Conservation (phyloP, 2,888 invertebrate species). For the Habrosyne pyritoides region DNA sequence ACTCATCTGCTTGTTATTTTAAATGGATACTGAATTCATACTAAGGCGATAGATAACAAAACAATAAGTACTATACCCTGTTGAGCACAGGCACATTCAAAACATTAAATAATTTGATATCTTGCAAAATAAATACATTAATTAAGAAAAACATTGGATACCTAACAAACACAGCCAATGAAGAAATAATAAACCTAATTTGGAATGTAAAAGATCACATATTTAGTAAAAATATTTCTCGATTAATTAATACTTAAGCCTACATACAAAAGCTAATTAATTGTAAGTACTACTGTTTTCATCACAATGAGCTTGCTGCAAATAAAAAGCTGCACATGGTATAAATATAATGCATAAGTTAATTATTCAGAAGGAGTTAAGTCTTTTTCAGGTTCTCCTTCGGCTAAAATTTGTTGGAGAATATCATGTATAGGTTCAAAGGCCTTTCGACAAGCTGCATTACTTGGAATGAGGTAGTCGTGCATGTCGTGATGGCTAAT, state of each 20-base stretch:
- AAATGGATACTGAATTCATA: slow-evolving; percentile 21
- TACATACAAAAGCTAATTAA: slow-evolving; percentile 74
- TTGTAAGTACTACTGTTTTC: slow-evolving; percentile 74
- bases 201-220: slow-evolving; percentile 74
- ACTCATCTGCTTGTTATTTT: slow-evolving; percentile 12
- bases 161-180: slow-evolving; percentile 66
- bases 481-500: slow-evolving; percentile 96
- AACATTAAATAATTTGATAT: slow-evolving; percentile 5
- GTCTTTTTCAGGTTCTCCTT: slow-evolving; percentile 89
- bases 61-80: slow-evolving; percentile 34
- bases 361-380: slow-evolving; percentile 87
- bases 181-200: slow-evolving; percentile 58
- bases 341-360: slow-evolving; percentile 25
- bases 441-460: slow-evolving; percentile 93
- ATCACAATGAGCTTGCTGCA: slow-evolving; percentile 77
- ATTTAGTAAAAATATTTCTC: slow-evolving; percentile 45
- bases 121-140: slow-evolving; percentile 31
- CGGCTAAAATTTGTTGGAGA: slow-evolving; percentile 89
- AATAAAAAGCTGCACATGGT: slow-evolving; percentile 56
- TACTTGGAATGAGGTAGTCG: slow-evolving; percentile 94
- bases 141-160: slow-evolving; percentile 33
- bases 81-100: slow-evolving; percentile 14
- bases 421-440: slow-evolving; percentile 93
- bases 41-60: slow-evolving; percentile 22
- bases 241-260: slow-evolving; percentile 55